phyloP scores from a whole-genome alignment of 2,888 invertebrate genomes.

The Cotesia congregata region DNA sequence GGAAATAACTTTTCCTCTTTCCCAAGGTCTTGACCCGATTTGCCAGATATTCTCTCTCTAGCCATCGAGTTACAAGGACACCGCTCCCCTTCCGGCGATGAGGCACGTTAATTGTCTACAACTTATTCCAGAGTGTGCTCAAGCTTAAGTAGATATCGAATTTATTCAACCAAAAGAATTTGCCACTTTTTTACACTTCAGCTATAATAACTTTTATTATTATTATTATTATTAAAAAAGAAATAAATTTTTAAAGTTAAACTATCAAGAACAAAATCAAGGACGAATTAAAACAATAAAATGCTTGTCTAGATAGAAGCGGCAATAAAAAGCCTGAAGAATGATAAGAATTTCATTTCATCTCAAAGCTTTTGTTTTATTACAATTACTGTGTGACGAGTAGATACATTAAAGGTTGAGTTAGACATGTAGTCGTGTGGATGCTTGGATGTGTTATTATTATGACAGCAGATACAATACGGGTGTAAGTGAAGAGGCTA shows the following conservation, averaged over 20 bases:
- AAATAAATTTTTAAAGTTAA: neutral
- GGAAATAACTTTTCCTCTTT: constrained; percentile 26
- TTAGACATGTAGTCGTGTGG: neutral
- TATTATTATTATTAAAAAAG: neutral
- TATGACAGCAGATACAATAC: too few relatives aligned
- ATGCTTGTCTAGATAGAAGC: neutral
- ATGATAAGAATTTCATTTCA: neutral
- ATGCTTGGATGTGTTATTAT: neutral
- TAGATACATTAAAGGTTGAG: neutral
- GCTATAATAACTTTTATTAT: neutral
- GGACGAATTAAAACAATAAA: neutral
- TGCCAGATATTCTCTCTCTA: constrained; percentile 20
- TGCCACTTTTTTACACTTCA: neutral
- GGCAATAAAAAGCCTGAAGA: neutral
- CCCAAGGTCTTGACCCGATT: constrained; percentile 29
- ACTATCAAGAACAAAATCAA: neutral
- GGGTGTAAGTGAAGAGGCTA: neutral
- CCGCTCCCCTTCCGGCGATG: constrained; percentile 28
- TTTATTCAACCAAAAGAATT: neutral
- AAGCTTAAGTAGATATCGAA: constrained; percentile 5
- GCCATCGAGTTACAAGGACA: constrained; percentile 17
- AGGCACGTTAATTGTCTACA: constrained; percentile 17
- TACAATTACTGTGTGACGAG: neutral
- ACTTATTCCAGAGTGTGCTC: constrained; percentile 1
- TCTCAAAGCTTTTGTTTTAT: neutral